These are phyloP conservation scores for Heliconius charithonia DNA, from an alignment of 2,888 invertebrate genomes.

Conservation along the genomic window DNA sequence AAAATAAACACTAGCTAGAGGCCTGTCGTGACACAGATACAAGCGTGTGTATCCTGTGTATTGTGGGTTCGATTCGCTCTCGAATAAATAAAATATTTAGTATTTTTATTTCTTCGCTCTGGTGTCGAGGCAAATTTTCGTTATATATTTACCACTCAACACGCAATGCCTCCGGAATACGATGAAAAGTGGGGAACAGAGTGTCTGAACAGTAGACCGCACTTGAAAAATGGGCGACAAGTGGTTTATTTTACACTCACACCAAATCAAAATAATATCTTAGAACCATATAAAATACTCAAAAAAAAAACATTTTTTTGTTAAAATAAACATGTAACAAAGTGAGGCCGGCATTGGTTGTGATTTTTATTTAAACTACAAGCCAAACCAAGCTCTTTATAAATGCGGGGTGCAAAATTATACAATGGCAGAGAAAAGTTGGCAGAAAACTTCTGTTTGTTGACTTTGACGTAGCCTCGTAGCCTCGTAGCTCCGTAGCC, in stretches of 20 bases:
- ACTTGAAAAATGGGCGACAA: too few relatives aligned
- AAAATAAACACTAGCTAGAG: background rate
- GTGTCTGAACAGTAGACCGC: too few relatives aligned
- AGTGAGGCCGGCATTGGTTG: conserved; percentile 4
- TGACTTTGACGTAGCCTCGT: conserved; percentile 30
- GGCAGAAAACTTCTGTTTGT: conserved; percentile 27
- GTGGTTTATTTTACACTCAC: too few relatives aligned
- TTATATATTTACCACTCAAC: too few relatives aligned
- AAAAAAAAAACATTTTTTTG: background rate
- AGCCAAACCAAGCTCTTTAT: conserved; percentile 5
- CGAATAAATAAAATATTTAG: too few relatives aligned
- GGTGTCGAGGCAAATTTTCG: too few relatives aligned
- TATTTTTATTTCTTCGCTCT: too few relatives aligned
- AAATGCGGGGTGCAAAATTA: conserved; percentile 27
- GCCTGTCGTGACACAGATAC: too few relatives aligned
- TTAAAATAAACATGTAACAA: background rate
- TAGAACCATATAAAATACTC: background rate
- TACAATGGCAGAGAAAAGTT: conserved; percentile 35
- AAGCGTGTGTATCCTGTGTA: too few relatives aligned
- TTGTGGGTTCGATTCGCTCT: too few relatives aligned
- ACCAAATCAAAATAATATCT: background rate
- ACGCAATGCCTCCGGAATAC: too few relatives aligned
- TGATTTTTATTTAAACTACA: conserved; percentile 20
- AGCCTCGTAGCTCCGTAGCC: conserved; percentile 18
- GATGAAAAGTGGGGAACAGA: too few relatives aligned